Evolutionary conservation across 2,797 vertebrate species (phyloP), one percentile per base, ranked within the genome.

Genomic region (Leptodactylus fallax): DNA sequence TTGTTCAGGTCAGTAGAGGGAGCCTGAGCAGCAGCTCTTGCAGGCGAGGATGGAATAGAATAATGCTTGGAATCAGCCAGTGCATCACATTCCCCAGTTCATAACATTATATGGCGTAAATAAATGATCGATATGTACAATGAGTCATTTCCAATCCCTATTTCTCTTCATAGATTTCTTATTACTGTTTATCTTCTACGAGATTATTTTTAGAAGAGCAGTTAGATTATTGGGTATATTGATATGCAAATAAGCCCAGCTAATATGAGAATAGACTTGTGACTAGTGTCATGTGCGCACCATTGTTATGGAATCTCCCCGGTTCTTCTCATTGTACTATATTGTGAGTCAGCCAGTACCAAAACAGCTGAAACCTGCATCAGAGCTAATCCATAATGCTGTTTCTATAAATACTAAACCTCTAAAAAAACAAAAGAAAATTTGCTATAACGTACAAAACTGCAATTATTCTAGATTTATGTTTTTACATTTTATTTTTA

Each of bases 1-100:
- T 74, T 82, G 78, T 67, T 89, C 53, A 82, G 67, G 84, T 89
- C 79, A 81, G 87, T 82, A 86, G 87, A 88, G 77, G 79, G 84
- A 86, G 87, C 87, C 69, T 79, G 58, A 63, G 77, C 63, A 63
- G 12, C 79, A 85, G 60, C 56, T 78, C 58, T 47, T 63, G 36
- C 55, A 27, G 49, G 63, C 45, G 14, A 77, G 36, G 53, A 77
- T n/a, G 47, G 47, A 71, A 79, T 72, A 81, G 11, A 61, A 80
- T 53, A 81, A 27, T 36, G 65, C 45, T n/a, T 23, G 45, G 36
- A 81, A 81, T 65, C 47, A n/a, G 16, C n/a, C 7, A 47, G 61
- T 58, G 45, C 27, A 61, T 6, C 8, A 56, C 56, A 61, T 61
- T 65, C 11, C 49, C 25, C 45, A 47, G 7, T 27, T 53, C 49